Evolutionary conservation across 2,888 invertebrate genomes (phyloP).

Genomic region (Standfussiana lucernea): DNA sequence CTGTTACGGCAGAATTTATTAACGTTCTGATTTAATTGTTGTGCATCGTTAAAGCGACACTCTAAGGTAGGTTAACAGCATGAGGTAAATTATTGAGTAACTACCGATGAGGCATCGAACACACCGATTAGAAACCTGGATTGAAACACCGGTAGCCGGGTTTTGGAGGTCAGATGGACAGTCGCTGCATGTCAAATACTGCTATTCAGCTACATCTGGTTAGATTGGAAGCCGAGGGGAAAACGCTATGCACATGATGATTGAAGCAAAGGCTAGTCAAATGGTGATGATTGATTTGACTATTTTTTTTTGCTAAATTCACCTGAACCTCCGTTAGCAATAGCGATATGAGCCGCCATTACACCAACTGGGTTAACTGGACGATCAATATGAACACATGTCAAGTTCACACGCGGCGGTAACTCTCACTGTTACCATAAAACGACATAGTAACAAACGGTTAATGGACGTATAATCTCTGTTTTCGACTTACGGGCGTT

Average conservation of each 20-base stretch:
- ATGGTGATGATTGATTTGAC: not conserved
- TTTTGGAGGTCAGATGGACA: not conserved
- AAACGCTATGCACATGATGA: not conserved
- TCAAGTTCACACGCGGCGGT: constrained; percentile 58
- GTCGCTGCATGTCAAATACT: not conserved
- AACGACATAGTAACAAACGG: constrained; percentile 41
- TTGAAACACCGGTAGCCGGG: not conserved
- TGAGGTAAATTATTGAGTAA: constrained; percentile 1
- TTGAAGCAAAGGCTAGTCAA: not conserved
- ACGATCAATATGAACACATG: constrained; percentile 54
- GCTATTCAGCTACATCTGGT: not conserved
- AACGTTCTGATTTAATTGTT: not conserved
- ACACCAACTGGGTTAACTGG: constrained; percentile 35
- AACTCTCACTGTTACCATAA: constrained; percentile 42
- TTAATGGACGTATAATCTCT: constrained; percentile 50
- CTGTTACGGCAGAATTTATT: constrained; percentile 5
- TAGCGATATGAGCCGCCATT: constrained; percentile 20
- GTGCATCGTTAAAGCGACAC: not conserved
- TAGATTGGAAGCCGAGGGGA: not conserved
- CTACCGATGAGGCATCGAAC: not conserved
- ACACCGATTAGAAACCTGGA: not conserved
- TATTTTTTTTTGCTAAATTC: not conserved
- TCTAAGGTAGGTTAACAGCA: too few relatives aligned
- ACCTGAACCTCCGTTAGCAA: not conserved
- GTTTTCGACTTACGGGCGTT: constrained; percentile 31